Percentiles rank a stretch among this genome's conserved stretches.
Evolutionary conservation across 1,140 invertebrate species (phyloP).

Genomic region (Oreohelix idahoensis): DNA sequence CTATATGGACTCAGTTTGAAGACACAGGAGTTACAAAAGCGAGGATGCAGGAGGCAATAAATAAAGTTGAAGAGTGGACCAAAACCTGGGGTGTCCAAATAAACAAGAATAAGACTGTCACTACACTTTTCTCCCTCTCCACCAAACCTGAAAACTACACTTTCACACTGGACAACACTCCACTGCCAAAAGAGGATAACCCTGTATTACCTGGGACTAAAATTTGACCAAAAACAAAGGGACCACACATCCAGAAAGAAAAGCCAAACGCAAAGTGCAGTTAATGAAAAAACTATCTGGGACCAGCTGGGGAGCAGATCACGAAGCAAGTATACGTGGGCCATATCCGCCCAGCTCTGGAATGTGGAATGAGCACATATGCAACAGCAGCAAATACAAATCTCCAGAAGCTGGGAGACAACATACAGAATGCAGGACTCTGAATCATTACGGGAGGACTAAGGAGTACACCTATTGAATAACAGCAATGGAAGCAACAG

Average conservation of each 20-base stretch:
- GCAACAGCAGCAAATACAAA: not conserved
- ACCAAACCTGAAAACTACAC: constrained; percentile 1
- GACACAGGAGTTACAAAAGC: no score
- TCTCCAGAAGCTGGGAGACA: not conserved
- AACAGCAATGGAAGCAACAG: no score
- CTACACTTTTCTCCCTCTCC: not conserved
- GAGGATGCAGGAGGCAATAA: no score
- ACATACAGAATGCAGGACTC: not conserved
- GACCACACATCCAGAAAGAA: not conserved
- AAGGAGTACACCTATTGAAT: not conserved
- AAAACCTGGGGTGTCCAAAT: not conserved
- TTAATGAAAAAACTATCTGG: not conserved
- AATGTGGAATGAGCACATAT: not conserved
- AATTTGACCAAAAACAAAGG: not conserved
- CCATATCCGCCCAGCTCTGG: not conserved
- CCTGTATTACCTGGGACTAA: not conserved
- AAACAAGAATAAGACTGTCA: not conserved
- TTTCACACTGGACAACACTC: not conserved
- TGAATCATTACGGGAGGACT: not conserved
- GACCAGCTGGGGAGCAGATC: not conserved
- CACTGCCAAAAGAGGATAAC: not conserved
- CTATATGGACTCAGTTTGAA: no score
- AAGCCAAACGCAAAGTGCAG: not conserved
- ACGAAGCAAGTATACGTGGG: not conserved
- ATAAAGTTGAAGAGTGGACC: not conserved